Conservation (phyloP, 1,140 invertebrate species). For the Listronotus oregonensis region DNA sequence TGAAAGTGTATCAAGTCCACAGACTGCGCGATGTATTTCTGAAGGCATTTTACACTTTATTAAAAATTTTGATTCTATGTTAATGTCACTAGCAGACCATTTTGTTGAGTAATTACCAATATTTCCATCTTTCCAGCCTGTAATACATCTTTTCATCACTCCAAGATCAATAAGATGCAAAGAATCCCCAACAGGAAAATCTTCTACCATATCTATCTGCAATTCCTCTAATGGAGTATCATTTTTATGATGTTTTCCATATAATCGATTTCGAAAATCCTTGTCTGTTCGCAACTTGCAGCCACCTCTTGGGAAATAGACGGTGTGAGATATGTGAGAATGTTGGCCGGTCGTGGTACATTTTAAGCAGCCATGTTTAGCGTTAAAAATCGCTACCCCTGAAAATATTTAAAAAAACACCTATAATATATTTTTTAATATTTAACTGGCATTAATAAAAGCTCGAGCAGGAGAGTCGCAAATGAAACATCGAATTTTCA, state of each 20-base stretch:
- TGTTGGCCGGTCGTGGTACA: slow-evolving; percentile 42
- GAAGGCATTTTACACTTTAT: slow-evolving; percentile 35
- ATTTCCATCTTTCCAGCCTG: slow-evolving; percentile 40
- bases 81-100: slow-evolving; percentile 28
- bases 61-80: slow-evolving; percentile 26
- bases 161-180: slow-evolving; percentile 42
- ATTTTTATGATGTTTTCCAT: slow-evolving; percentile 42
- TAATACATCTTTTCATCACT: slow-evolving; percentile 41
- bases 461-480: neutral
- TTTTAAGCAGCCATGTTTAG: slow-evolving; percentile 40
- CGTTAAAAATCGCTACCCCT: slow-evolving; percentile 41
- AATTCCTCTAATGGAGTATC: slow-evolving; percentile 35
- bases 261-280: slow-evolving; percentile 38
- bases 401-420: neutral
- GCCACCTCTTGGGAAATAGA: slow-evolving; percentile 39
- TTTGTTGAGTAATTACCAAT: slow-evolving; percentile 33
- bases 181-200: slow-evolving; percentile 40
- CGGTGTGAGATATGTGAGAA: slow-evolving; percentile 39
- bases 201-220: slow-evolving; percentile 40
- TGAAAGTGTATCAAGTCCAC: slow-evolving; percentile 35
- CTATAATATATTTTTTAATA: slow-evolving; percentile 1
- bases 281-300: slow-evolving; percentile 39
- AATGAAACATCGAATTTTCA: slow-evolving; percentile 39
- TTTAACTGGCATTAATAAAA: neutral
- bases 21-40: slow-evolving; percentile 42